Evolutionary conservation across 2,113 vertebrate genomes (phyloP), one percentile per base, ranked within the genome.

Genomic region (Piprites chloris): DNA sequence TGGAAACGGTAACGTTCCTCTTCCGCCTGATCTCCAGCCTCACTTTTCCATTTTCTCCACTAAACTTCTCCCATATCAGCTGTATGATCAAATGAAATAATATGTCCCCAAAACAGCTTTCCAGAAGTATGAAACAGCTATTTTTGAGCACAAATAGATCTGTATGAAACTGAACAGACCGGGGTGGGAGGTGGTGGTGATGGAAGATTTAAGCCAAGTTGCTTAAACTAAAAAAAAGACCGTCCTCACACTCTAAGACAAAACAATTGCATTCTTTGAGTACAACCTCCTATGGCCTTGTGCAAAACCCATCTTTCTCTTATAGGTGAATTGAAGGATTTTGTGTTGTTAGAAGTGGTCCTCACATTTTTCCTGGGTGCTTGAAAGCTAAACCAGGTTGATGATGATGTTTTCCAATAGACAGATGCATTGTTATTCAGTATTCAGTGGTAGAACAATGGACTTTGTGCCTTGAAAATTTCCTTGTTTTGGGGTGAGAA

Each of bases 261-360:
- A 49, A 76, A 21, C 6, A 72, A 55, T 37, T 39, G 14, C 33
- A 4, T 80, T 76, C 24, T 69, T 81, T 15, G 21, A 27, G 6
- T 37, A 20, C 0, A 7, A 47, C 30, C 30, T 87, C 0, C 1
- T 44, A 39, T 14, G 46, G 41, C 61, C 41, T 52, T n/a, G 11
- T 56, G 28, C 32, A 78, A 73, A 85, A 23, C 9, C 9, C 0
- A 0, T 11, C 19, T 3, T 87, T 87, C 14, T 56, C 8, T 7
- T 77, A 1, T 37, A 6, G 21, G 14, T 18, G 65, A 87, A 42
- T 55, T 7, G 15, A 73, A 35, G 33, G 9, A 19, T 62, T 78
- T 67, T 35, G 19, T 53, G n/a, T 9, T 16, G 10, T 39, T 62
- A 35, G 65, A 67, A 32, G 30, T 71, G 69, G 14, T 66, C 4